Evolutionary conservation across 1,140 invertebrate genomes (phyloP).

Genomic region (Drosophila mayri): DNA sequence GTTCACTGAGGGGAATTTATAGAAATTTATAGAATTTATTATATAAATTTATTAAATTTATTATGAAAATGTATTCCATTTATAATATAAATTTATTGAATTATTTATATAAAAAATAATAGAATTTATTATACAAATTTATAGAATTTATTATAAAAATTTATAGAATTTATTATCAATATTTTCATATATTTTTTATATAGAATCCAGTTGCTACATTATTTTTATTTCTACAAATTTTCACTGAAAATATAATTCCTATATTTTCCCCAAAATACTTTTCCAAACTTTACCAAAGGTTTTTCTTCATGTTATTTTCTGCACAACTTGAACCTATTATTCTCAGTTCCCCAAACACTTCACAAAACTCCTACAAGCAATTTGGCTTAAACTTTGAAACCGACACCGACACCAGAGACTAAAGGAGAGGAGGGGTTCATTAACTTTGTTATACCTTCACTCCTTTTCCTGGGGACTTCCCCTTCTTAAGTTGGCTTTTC

Average conservation of each 20-base stretch:
- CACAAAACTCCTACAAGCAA: conserved; percentile 17
- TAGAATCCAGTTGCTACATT: background rate
- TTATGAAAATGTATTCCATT: background rate
- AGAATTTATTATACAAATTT: background rate
- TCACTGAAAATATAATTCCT: background rate
- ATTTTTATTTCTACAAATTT: background rate
- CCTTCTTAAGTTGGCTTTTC: conserved; percentile 34
- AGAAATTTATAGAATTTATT: background rate
- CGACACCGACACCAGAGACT: conserved; percentile 27
- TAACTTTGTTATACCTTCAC: conserved; percentile 40
- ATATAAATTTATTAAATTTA: background rate
- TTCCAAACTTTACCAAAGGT: background rate
- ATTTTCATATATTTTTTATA: background rate
- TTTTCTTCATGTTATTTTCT: background rate
- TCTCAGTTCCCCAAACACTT: conserved; percentile 12
- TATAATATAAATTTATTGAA: too few relatives aligned
- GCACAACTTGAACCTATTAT: background rate
- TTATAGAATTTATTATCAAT: too few relatives aligned
- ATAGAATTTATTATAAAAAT: background rate
- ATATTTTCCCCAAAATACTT: background rate
- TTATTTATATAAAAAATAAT: too few relatives aligned
- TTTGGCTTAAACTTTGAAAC: conserved; percentile 51
- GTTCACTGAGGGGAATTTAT: conserved; percentile 15
- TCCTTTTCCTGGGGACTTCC: conserved; percentile 6
- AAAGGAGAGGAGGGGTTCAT: conserved; percentile 39